A percentile compares a stretch with the other conserved stretches of the same genome.
Evolutionary conservation across 64 coral and sea anemone genomes (phyloP).

Genomic region (Montipora efflorescens): DNA sequence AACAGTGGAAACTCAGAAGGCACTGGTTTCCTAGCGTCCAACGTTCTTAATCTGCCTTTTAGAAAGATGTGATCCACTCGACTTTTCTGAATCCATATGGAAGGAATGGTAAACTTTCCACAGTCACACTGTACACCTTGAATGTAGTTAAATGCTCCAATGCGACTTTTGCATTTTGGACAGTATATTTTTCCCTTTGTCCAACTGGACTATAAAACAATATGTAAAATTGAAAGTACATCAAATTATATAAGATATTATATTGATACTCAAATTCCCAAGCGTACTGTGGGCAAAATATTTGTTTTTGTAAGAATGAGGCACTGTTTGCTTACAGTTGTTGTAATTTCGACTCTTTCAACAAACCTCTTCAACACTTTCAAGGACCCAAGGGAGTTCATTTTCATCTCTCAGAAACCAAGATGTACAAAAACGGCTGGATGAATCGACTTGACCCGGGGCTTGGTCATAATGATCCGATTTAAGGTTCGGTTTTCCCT

Average conservation of each 20-base stretch:
- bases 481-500: background rate
- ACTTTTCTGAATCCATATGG: conserved; percentile 88
- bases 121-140: conserved; percentile 81
- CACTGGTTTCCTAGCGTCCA: conserved; percentile 1
- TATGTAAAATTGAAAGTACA: background rate
- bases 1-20: background rate
- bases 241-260: too few species aligned
- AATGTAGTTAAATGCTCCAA: conserved; percentile 90
- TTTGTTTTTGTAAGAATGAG: too few species aligned
- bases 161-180: conserved; percentile 74
- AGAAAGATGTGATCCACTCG: conserved; percentile 66
- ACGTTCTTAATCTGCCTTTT: background rate
- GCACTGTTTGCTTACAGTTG: too few species aligned
- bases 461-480: background rate
- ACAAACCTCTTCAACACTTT: conserved; percentile 71
- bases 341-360: background rate
- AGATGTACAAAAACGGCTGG: conserved; percentile 57
- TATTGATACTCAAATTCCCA: too few species aligned
- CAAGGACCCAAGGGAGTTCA: conserved; percentile 54
- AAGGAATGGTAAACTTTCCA: conserved; percentile 78
- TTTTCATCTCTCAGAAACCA: conserved; percentile 76
- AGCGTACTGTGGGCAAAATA: too few species aligned
- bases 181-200: conserved; percentile 88
- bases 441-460: background rate
- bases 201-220: conserved; percentile 67